Evolutionary conservation across 2,113 vertebrate species (phyloP).

Genomic region (Poecilia latipinna): DNA sequence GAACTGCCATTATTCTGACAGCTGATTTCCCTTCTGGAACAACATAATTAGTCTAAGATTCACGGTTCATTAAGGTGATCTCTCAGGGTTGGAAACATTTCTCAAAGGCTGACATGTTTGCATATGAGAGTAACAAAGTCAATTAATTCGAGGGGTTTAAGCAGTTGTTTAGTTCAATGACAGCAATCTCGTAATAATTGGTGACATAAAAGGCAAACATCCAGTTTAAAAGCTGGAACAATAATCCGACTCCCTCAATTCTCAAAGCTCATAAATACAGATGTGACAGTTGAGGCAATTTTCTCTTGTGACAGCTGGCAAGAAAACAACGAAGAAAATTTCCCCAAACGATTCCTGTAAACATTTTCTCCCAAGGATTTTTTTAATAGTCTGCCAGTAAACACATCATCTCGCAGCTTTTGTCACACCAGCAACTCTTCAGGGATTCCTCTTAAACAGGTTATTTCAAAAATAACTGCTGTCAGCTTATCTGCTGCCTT

Average conservation of each 20-base stretch:
- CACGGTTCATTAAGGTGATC: not conserved
- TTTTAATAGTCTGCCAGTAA: conserved; percentile 6
- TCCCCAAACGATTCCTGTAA: not conserved
- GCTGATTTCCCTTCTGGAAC: conserved; percentile 12
- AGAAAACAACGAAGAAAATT: not conserved
- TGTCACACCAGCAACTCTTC: conserved; percentile 14
- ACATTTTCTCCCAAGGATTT: conserved; percentile 5
- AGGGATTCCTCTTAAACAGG: conserved; percentile 7
- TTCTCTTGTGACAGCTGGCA: not conserved
- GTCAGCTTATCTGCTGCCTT: conserved; percentile 25
- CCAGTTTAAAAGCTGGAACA: not conserved
- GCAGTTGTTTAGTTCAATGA: not conserved
- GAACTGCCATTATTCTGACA: conserved; percentile 32
- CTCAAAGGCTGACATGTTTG: not conserved
- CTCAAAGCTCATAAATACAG: not conserved
- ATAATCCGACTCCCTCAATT: not conserved
- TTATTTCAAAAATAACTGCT: conserved; percentile 30
- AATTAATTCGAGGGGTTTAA: not conserved
- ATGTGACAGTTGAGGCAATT: not conserved
- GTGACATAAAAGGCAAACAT: not conserved
- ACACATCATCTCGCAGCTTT: conserved; percentile 6
- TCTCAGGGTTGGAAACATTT: not conserved
- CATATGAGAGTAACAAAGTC: not conserved
- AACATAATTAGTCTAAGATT: conserved; percentile 11
- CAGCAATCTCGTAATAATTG: not conserved